Conservation (phyloP, 2,113 vertebrate genomes). For the Larimichthys crocea region DNA sequence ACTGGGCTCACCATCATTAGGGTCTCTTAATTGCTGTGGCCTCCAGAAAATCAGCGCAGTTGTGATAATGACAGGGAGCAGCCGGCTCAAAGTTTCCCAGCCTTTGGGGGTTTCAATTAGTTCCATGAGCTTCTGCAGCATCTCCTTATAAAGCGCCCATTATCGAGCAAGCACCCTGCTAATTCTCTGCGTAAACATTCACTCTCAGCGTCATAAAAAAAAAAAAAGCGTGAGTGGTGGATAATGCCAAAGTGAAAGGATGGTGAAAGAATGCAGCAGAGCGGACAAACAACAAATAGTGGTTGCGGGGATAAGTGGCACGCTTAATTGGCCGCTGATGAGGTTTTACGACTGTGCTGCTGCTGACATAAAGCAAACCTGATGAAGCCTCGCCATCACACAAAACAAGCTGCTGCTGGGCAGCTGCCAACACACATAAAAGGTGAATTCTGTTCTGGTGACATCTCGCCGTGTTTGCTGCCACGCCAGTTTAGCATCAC, state of each 20-base stretch:
- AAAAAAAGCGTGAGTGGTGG: not conserved
- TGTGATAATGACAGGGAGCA: slow-evolving; percentile 71
- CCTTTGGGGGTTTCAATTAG: slow-evolving; percentile 65
- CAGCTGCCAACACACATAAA: slow-evolving; percentile 39
- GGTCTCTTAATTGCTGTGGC: slow-evolving; percentile 75
- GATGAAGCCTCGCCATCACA: slow-evolving; percentile 23
- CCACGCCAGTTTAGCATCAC: slow-evolving; percentile 32
- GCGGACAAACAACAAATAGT: slow-evolving; percentile 20
- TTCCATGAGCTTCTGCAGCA: slow-evolving; percentile 50
- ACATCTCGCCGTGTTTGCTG: slow-evolving; percentile 53
- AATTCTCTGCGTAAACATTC: slow-evolving; percentile 50
- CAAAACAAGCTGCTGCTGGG: slow-evolving; percentile 27
- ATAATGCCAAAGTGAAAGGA: slow-evolving; percentile 50
- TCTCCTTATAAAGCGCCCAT: slow-evolving; percentile 44
- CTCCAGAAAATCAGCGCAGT: slow-evolving; percentile 68
- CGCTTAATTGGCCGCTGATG: slow-evolving; percentile 47
- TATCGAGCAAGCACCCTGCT: slow-evolving; percentile 41
- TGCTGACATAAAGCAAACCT: slow-evolving; percentile 17
- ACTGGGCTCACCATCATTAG: slow-evolving; percentile 74
- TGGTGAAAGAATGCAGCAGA: slow-evolving; percentile 36
- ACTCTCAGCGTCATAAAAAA: slow-evolving; percentile 47
- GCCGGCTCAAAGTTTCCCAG: slow-evolving; percentile 63
- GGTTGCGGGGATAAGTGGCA: slow-evolving; percentile 36
- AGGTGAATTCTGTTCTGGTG: slow-evolving; percentile 64
- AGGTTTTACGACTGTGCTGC: slow-evolving; percentile 37